Base-by-base conservation (phyloP, 1,140 invertebrate genomes). In the Cataglyphis hispanica region DNA sequence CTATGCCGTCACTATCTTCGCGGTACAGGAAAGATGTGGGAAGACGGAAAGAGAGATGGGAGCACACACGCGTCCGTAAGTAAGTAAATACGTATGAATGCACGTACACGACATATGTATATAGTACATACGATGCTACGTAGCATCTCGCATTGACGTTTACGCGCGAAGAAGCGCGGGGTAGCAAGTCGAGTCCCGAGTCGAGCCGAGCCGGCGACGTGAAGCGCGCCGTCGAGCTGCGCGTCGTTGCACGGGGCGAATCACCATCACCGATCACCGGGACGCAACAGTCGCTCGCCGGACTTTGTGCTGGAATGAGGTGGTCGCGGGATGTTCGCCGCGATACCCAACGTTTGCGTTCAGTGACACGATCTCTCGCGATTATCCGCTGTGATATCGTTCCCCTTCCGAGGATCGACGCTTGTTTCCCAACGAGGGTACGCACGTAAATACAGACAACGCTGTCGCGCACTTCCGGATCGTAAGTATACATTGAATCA, bases 231-330 rank as follows among this genome's bases (percentile, higher is more conserved):
- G 37, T 22, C 46, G 69, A 53, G 25, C 25, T 34, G 63, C 76
- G 64, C 66, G 46, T 27, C 27, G 46, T 8, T 5, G 64, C 50
- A 50, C 34, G 50, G 46, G 64, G 77, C 46, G 50, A 70, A 19
- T 31, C 86, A 31, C 27, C 27, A 31, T 31, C 27, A 31, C 27
- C 27, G 27, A 31, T 31, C 27, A 88, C 87, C 87, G 91, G 89
- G 85, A 90, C 87, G 89, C 90, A 92, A 90, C 90, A 92, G 91
- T 92, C 91, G 90, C 87, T 91, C 89, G 67, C 70, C 86, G 85
- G 81, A 90, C 87, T 87, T 86, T 66, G 91, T 86, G 83, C 74
- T 85, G 80, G 60, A 50, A 50, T 83, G 56, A 25, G 25, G 58
- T 91, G 86, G 40, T 34, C 10, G 19, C 69, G 61, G n/a, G 53